phyloP scores from a whole-genome alignment of 2,797 vertebrate species.

The Melanotaenia boesemani region DNA sequence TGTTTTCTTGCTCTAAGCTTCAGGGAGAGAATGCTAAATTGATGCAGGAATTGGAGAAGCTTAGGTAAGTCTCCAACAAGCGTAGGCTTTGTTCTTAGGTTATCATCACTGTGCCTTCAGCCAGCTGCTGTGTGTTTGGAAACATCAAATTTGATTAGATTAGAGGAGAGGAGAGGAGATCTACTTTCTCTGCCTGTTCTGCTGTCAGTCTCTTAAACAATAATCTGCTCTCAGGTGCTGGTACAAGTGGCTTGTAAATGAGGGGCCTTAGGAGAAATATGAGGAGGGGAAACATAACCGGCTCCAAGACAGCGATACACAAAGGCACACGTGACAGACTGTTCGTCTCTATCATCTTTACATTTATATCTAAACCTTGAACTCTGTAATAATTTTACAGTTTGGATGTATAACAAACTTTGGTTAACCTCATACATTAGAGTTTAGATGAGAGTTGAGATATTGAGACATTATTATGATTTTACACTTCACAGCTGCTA shows the following conservation, averaged over 20 bases:
- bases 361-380: conserved; percentile 66
- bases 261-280: conserved; percentile 74
- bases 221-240: conserved; percentile 74
- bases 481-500: background rate
- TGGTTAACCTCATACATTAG: background rate
- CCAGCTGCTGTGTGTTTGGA: conserved; percentile 76
- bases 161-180: conserved; percentile 66
- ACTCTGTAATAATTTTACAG: conserved; percentile 56
- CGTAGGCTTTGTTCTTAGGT: conserved; percentile 68
- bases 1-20: conserved; percentile 74
- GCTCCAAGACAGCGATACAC: conserved; percentile 72
- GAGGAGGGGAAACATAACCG: conserved; percentile 78
- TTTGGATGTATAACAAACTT: conserved; percentile 56
- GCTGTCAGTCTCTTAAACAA: conserved; percentile 65
- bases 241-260: conserved; percentile 68
- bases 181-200: conserved; percentile 68
- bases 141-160: conserved; percentile 80
- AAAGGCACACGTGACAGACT: background rate
- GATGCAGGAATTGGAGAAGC: conserved; percentile 80
- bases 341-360: conserved; percentile 1
- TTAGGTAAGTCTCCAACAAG: conserved; percentile 75
- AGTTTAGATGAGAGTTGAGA: no score
- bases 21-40: conserved; percentile 77
- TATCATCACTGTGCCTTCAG: conserved; percentile 67
- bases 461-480: background rate